Evolutionary conservation across 1,140 invertebrate species (phyloP), one percentile per base, ranked within the genome.

Genomic region (Pissodes strobi): DNA sequence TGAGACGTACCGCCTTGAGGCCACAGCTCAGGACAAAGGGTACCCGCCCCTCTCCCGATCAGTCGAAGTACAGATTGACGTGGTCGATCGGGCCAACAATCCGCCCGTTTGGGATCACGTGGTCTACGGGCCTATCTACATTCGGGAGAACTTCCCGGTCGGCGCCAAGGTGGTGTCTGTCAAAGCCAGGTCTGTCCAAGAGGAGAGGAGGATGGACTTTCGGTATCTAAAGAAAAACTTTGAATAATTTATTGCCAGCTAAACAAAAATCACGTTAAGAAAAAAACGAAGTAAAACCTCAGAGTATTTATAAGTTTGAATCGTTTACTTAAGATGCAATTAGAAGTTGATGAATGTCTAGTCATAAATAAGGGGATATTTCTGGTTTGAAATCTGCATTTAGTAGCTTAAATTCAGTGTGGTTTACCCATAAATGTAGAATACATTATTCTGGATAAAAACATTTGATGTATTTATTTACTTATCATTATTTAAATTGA

Each of bases 21-120:
- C 94, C 79, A 94, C 92, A 86, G 94, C 94, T 83, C 88, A 93
- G 88, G 94, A 96, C 86, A 94, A 94, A 87, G 94, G 94, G 79
- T 92, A 89, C 82, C 92, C 93, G 80, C 89, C 92, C 82, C 87
- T 95, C 80, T 93, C 91, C 79, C 86, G 93, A 84, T 92, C 92
- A 79, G 94, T 97, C 82, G 94, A 95, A 84, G 93, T 97, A 83
- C 90, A 94, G 82, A 95, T 97, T 85, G 94, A 96, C 86, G 93
- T 96, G 83, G 94, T 96, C 84, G 93, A 97, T 85, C 90, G 94
- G 81, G 91, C 91, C 72, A 96, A 95, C 88, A 96, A 96, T 86
- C 93, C 94, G 80, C 94, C 94, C 81, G 90, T 96, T 79, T 97
- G 94, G 94, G 93, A 95, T 84, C 90, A 95, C 85, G 88, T 88